Percentiles rank a stretch among this genome's conserved stretches.
phyloP scores from a whole-genome alignment of 2,888 invertebrate species.

The Lithosia quadra region DNA sequence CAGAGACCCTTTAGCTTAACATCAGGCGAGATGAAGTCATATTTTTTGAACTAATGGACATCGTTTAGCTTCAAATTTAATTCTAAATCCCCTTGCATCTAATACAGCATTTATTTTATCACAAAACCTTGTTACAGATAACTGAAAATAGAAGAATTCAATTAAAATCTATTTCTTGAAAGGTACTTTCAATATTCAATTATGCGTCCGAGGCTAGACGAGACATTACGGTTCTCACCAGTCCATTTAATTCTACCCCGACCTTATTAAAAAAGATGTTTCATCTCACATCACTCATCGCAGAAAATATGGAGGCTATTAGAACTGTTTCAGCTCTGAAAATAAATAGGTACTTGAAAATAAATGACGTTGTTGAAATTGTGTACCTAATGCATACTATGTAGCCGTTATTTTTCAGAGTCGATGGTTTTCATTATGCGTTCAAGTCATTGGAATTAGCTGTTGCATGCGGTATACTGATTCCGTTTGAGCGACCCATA shows the following conservation, averaged over 20 bases:
- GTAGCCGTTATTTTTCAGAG: not conserved
- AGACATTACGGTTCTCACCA: constrained; percentile 28
- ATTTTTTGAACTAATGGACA: not conserved
- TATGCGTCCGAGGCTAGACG: constrained; percentile 25
- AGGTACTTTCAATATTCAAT: constrained; percentile 29
- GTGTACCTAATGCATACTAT: not conserved
- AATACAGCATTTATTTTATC: no score
- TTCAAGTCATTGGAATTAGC: not conserved
- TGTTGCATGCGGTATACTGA: no score
- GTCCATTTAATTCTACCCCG: constrained; percentile 28
- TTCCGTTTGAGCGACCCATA: not conserved
- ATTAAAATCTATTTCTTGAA: not conserved
- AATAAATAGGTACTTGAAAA: constrained; percentile 1
- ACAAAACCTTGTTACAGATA: not conserved
- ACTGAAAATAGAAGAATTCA: not conserved
- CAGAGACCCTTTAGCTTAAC: no score
- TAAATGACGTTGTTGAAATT: constrained; percentile 1
- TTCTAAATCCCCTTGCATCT: no score
- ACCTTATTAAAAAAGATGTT: constrained; percentile 34
- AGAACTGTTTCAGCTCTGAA: not conserved
- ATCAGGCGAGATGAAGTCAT: no score
- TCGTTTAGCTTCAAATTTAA: no score
- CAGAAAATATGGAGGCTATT: constrained; percentile 8
- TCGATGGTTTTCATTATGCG: not conserved
- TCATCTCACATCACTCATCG: constrained; percentile 15